Evolutionary conservation across 1,140 invertebrate genomes (phyloP), one percentile per base, ranked within the genome.

Genomic region (Acromyrmex charruanus): DNA sequence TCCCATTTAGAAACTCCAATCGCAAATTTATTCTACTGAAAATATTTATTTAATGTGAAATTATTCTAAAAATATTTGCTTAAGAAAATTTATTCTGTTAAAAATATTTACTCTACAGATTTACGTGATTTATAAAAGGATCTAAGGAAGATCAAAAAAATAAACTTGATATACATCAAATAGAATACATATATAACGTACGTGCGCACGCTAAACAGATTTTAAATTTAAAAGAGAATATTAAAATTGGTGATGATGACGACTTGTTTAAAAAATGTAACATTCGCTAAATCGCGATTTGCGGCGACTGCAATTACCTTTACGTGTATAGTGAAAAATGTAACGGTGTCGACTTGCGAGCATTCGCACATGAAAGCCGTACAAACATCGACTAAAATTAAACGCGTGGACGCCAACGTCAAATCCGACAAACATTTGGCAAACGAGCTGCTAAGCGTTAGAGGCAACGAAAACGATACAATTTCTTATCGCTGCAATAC

Each of bases 331-430:
- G 16, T 39, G 21, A 44, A 44, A 31, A 31, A 3, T 66, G 59
- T 66, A 49, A 1, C 21, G 44, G n/a, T 31, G 25, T 28, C 25
- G 25, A 7, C 10, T 21, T 44, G 44, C 65, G 21, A n/a, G n/a
- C 2, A 21, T 39, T 44, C 51, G 65, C 65, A 18, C 58, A 44
- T 25, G 77, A 77, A 77, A 63, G 58, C 16, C 28, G 1, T 53
- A 21, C 28, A 80, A 44, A 66, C 65, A 58, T 7, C n/a, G 63
- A 53, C 65, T 81, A 81, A 55, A 81, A 81, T 81, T 55, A 81
- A 69, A 71, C 77, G n/a, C 51, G 49, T 21, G 12, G n/a, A 21
- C 35, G 51, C 31, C 16, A 81, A 71, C 14, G 65, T 81, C 51
- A 81, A 80, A 58, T 81, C 51, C n/a, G n/a, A 58, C 44, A 28